Percentiles rank a stretch among this genome's conserved stretches.
Evolutionary conservation across 2,888 invertebrate species (phyloP).

Genomic region (Drosophila hamatofila): DNA sequence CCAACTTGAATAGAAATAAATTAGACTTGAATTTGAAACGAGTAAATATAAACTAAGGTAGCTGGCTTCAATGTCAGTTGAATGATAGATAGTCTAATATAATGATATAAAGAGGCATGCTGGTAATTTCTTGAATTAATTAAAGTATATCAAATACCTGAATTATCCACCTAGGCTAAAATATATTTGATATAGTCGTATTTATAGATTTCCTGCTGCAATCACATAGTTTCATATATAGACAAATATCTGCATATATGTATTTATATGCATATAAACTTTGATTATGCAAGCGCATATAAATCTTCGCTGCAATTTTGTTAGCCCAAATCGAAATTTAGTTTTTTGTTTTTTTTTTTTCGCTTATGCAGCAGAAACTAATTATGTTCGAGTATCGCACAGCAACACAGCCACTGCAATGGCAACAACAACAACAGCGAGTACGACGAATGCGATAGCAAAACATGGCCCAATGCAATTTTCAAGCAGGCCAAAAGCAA

Average conservation of each 20-base stretch:
- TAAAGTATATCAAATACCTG: too few relatives aligned
- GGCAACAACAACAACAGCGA: neutral
- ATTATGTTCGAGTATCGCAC: constrained; percentile 64
- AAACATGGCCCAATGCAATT: constrained; percentile 61
- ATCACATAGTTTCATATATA: constrained; percentile 9
- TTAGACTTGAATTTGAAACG: too few relatives aligned
- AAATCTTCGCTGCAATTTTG: constrained; percentile 59
- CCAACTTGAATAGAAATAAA: too few relatives aligned
- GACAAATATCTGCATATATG: neutral
- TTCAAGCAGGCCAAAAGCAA: constrained; percentile 29
- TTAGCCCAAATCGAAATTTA: constrained; percentile 26
- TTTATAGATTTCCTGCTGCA: neutral
- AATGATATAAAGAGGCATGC: too few relatives aligned
- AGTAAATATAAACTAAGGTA: too few relatives aligned
- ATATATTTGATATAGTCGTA: too few relatives aligned
- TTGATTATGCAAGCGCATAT: constrained; percentile 54
- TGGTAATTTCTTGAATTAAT: too few relatives aligned
- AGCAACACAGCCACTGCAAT: constrained; percentile 26
- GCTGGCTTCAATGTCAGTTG: too few relatives aligned
- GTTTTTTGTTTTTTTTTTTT: constrained; percentile 1
- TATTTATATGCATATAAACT: neutral
- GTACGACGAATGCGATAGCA: constrained; percentile 36
- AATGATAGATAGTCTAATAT: too few relatives aligned
- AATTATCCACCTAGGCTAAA: too few relatives aligned
- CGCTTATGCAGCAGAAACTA: constrained; percentile 55